Evolutionary conservation across 64 coral and sea anemone genomes (phyloP).

Genomic region (Hydrozoanthus tunicans): DNA sequence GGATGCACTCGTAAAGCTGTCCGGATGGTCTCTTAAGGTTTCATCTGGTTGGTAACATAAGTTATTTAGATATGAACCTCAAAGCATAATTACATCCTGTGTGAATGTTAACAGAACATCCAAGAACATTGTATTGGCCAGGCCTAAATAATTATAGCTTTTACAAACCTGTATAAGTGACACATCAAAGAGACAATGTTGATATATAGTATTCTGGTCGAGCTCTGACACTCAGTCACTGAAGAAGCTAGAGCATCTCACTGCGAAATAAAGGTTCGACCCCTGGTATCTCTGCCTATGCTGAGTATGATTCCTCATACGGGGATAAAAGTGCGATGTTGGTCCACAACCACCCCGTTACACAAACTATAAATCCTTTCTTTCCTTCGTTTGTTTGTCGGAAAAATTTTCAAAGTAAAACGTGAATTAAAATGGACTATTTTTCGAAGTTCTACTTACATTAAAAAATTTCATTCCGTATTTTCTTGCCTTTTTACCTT

Average conservation of each 20-base stretch:
- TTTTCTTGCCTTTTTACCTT: too few species aligned
- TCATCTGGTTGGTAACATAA: not conserved
- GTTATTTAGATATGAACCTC: not conserved
- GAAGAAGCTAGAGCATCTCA: too few species aligned
- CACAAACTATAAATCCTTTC: not conserved
- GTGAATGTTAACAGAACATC: not conserved
- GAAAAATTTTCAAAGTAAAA: too few species aligned
- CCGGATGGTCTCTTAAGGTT: not conserved
- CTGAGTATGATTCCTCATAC: not conserved
- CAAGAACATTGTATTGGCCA: too few species aligned
- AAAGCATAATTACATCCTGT: not conserved
- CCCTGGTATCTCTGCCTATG: not conserved
- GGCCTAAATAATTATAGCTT: too few species aligned
- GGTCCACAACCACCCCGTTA: not conserved
- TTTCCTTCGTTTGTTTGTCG: too few species aligned
- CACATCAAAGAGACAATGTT: constrained; percentile 29
- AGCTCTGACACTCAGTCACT: not conserved
- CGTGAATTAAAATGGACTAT: too few species aligned
- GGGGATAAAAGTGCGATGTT: not conserved
- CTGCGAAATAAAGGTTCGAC: too few species aligned
- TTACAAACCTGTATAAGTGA: constrained; percentile 35
- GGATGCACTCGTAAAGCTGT: not conserved
- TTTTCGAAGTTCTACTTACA: too few species aligned
- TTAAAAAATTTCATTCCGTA: too few species aligned
- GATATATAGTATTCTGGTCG: not conserved